Conservation (phyloP, 2,888 invertebrate species). For the Deilephila elpenor region DNA sequence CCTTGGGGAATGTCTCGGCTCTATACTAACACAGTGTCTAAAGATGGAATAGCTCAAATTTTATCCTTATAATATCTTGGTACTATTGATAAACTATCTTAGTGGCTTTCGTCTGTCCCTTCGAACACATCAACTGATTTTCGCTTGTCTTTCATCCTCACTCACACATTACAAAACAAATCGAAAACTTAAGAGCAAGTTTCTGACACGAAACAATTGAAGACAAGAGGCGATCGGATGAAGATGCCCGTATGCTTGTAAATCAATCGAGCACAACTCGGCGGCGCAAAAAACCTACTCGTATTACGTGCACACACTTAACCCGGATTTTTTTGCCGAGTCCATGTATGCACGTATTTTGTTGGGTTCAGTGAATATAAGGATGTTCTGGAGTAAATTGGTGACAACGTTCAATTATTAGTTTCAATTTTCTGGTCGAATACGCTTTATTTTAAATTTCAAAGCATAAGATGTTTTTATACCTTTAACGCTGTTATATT, state of each 20-base stretch:
- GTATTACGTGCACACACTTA: conserved; percentile 71
- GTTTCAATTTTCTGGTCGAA: too few relatives aligned
- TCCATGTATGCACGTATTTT: conserved; percentile 30
- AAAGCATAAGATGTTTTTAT: too few relatives aligned
- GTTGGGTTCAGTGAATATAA: conserved; percentile 14
- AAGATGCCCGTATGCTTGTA: conserved; percentile 17
- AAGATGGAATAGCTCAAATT: too few relatives aligned
- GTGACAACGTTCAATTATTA: not conserved
- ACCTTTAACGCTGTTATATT: too few relatives aligned
- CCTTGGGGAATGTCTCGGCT: too few relatives aligned
- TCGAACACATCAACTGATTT: too few relatives aligned
- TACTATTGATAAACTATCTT: too few relatives aligned
- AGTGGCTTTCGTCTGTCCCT: too few relatives aligned
- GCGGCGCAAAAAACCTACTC: conserved; percentile 51
- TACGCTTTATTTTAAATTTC: not conserved
- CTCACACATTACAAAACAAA: not conserved
- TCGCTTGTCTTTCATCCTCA: not conserved
- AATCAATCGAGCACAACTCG: conserved; percentile 28
- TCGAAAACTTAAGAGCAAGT: not conserved
- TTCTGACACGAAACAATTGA: not conserved
- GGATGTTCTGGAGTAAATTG: not conserved
- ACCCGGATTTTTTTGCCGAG: conserved; percentile 66
- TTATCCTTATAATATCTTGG: too few relatives aligned
- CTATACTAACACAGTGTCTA: too few relatives aligned
- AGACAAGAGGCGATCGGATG: not conserved